Base-by-base conservation (phyloP, 2,888 invertebrate genomes). In the Pyrrhopygopsis socrates region DNA sequence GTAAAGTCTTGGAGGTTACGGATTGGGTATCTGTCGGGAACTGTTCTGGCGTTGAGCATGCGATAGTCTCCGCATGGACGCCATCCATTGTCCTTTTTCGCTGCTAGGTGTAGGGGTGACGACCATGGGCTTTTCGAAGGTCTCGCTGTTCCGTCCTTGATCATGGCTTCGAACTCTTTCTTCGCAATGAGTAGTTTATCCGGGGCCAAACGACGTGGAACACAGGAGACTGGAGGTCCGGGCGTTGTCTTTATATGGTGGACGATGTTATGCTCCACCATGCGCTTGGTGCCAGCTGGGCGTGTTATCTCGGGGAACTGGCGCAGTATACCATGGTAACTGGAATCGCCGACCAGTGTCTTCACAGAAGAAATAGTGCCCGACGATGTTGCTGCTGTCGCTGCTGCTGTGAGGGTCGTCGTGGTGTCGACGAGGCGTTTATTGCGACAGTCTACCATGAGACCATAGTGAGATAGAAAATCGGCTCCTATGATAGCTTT, bases 401-500 rank as follows among this genome's bases (percentile, higher is more conserved):
- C 79, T 24, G 45, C 13, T 15, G 30, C 60, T 8, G 86, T 70
- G 1, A 90, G 75, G 8, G 73, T 27, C 24, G 90, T 90, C 2
- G 67, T 30, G 3, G 58, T 50, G 41, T 87, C 90, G 0, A 93
- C 22, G 0, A 96, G 60, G 0, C 88, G 79, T 0, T 80, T 75
- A 29, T 93, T 88, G 2, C 86, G 79, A 6, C 94, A 34, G 60
- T 96, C 95, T 1, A 95, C 93, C 1, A 96, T 83, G 0, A 96
- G 83, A 18, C 91, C 90, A 79, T 90, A 95, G 73, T 93, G 87
- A 0, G 67, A 41, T 18, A 95, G 77, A 80, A 96, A 95, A 84
- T 95, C 95, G 2, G 91, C 95, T 2, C 95, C 94, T 30, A 95
- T 95, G 15, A 96, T 95, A 0, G 95, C 93, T 45, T 90, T 92